phyloP scores from a whole-genome alignment of 1,140 invertebrate species.

The Vollenhovia emeryi region DNA sequence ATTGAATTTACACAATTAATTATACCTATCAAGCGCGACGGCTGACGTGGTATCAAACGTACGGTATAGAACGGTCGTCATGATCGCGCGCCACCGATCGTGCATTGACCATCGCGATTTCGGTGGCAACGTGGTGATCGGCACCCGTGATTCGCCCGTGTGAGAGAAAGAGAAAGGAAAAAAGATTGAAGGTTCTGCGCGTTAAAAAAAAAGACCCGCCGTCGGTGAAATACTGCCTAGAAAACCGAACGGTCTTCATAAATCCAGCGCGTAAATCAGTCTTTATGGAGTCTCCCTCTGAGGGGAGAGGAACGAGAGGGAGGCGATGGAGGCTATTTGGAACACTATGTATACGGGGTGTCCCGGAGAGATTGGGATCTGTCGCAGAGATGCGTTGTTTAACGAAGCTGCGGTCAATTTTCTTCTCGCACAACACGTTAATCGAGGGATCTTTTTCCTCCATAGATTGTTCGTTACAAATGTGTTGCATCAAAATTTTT shows the following conservation, averaged over 20 bases:
- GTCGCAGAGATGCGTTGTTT: background rate
- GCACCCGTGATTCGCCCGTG: background rate
- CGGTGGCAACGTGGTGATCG: background rate
- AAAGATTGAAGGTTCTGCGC: constrained; percentile 44
- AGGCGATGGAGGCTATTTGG: constrained; percentile 74
- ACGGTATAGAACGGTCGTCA: background rate
- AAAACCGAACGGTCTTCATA: constrained; percentile 83
- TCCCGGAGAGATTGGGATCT: constrained; percentile 22
- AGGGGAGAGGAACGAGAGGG: constrained; percentile 25
- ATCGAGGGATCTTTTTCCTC: background rate
- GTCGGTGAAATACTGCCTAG: constrained; percentile 80
- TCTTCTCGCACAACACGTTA: background rate
- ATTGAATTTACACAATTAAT: constrained; percentile 66
- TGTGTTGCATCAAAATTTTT: background rate
- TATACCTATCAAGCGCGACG: constrained; percentile 23
- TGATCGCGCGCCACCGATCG: background rate
- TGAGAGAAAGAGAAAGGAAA: constrained; percentile 8
- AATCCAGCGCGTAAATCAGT: constrained; percentile 83
- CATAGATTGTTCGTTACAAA: background rate
- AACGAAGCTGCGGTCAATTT: background rate
- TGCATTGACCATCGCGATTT: constrained; percentile 25
- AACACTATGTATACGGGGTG: constrained; percentile 62
- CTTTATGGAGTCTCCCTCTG: constrained; percentile 80
- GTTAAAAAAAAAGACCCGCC: constrained; percentile 61
- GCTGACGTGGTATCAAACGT: background rate